Percentiles rank a stretch among this genome's conserved stretches.
phyloP scores from a whole-genome alignment of 2,113 vertebrate genomes.

The Neogobius melanostomus region DNA sequence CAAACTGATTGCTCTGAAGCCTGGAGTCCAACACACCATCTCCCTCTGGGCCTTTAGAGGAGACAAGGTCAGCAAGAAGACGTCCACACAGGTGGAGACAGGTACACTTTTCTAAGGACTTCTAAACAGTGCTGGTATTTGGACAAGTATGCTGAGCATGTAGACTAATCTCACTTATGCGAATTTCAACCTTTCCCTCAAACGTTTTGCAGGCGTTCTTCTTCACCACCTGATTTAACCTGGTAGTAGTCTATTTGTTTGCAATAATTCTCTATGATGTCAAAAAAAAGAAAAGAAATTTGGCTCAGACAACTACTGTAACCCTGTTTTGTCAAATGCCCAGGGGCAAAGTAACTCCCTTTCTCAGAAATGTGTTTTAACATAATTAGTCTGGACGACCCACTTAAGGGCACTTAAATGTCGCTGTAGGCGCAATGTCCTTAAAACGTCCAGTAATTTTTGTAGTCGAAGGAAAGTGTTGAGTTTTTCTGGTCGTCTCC shows the following conservation, averaged over 20 bases:
- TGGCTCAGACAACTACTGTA: constrained; percentile 23
- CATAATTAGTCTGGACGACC: constrained; percentile 46
- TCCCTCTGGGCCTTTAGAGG: constrained; percentile 81
- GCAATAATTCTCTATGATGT: no score
- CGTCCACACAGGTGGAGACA: constrained; percentile 73
- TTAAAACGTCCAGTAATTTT: constrained; percentile 23
- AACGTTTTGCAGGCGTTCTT: constrained; percentile 13
- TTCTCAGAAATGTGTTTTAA: constrained; percentile 25
- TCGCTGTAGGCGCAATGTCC: constrained; percentile 34
- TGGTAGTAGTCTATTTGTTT: neutral
- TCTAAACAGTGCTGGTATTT: neutral
- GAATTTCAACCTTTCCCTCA: neutral
- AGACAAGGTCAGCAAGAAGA: constrained; percentile 75
- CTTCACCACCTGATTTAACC: neutral
- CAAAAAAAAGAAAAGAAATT: neutral
- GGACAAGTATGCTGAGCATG: neutral
- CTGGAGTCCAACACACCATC: constrained; percentile 78
- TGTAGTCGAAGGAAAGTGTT: constrained; percentile 22
- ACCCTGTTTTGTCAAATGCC: constrained; percentile 21
- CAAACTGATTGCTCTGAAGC: constrained; percentile 74
- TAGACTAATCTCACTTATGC: neutral
- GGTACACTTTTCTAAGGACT: constrained; percentile 61
- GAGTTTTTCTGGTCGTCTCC: constrained; percentile 8
- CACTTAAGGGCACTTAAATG: constrained; percentile 36
- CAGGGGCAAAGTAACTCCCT: constrained; percentile 36